Evolutionary conservation across 2,113 vertebrate genomes (phyloP).

Genomic region (Toxotes jaculatrix): DNA sequence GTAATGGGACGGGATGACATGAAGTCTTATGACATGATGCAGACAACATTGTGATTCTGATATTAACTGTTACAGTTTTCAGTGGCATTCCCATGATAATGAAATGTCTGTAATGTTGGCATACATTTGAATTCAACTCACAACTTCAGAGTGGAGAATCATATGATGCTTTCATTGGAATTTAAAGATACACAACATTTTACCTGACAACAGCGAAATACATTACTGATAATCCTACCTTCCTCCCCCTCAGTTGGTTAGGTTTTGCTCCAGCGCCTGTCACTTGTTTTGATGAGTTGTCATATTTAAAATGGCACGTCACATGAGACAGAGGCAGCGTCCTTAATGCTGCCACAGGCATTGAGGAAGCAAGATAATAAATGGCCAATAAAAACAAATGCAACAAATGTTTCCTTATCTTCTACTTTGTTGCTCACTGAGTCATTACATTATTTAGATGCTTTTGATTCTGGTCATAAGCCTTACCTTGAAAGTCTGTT

Average conservation of each 20-base stretch:
- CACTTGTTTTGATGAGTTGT: slow-evolving; percentile 14
- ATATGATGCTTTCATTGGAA: not conserved
- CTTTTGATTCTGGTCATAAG: not conserved
- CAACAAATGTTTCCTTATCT: not conserved
- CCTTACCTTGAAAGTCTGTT: not conserved
- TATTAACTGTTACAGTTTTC: no score
- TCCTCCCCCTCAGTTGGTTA: not conserved
- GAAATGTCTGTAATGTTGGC: no score
- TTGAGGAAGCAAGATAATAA: slow-evolving; percentile 2
- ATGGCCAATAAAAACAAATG: not conserved
- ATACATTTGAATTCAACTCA: not conserved
- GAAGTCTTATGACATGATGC: no score
- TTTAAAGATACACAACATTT: not conserved
- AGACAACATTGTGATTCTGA: no score
- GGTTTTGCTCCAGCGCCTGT: slow-evolving; percentile 1
- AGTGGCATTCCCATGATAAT: no score
- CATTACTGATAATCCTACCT: not conserved
- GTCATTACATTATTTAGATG: not conserved
- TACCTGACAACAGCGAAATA: not conserved
- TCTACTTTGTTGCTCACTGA: not conserved
- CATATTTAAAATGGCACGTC: slow-evolving; percentile 30
- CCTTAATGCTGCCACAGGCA: slow-evolving; percentile 8
- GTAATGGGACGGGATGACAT: no score
- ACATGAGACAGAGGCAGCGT: not conserved
- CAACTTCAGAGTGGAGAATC: not conserved